These are phyloP conservation scores for Styela plicata DNA, from an alignment of 23 tunicate genomes.

Conservation along the genomic window DNA sequence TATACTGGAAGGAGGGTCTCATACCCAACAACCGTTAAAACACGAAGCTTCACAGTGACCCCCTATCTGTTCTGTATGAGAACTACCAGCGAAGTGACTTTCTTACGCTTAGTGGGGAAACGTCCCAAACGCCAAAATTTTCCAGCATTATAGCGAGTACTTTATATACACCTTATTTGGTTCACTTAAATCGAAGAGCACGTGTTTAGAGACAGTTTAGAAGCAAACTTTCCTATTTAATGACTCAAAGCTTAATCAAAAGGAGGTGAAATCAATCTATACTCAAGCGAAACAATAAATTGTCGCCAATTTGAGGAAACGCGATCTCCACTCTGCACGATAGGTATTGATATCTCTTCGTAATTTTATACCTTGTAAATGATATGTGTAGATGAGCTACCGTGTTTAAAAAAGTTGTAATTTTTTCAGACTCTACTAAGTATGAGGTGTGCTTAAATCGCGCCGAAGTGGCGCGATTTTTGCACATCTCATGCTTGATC, in stretches of 20 bases:
- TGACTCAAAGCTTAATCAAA: neutral
- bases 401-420: neutral
- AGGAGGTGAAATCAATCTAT: conserved; percentile 8
- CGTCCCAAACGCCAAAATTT: too few relatives aligned
- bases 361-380: neutral
- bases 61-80: too few relatives aligned
- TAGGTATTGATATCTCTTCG: neutral
- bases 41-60: too few relatives aligned
- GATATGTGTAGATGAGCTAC: neutral
- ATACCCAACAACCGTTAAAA: too few relatives aligned
- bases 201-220: neutral
- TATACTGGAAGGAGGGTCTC: too few relatives aligned
- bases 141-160: too few relatives aligned
- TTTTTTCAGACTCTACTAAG: neutral
- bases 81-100: too few relatives aligned
- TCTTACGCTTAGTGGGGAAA: too few relatives aligned
- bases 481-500: neutral
- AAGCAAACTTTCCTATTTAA: neutral
- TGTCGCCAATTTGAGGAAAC: neutral
- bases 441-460: neutral
- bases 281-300: neutral
- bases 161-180: too few relatives aligned
- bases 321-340: neutral
- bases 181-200: too few relatives aligned
- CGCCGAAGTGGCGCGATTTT: neutral